A percentile compares a stretch with the other conserved stretches of the same genome.
Evolutionary conservation across 2,888 invertebrate genomes (phyloP).

Genomic region (Agriopis marginaria): DNA sequence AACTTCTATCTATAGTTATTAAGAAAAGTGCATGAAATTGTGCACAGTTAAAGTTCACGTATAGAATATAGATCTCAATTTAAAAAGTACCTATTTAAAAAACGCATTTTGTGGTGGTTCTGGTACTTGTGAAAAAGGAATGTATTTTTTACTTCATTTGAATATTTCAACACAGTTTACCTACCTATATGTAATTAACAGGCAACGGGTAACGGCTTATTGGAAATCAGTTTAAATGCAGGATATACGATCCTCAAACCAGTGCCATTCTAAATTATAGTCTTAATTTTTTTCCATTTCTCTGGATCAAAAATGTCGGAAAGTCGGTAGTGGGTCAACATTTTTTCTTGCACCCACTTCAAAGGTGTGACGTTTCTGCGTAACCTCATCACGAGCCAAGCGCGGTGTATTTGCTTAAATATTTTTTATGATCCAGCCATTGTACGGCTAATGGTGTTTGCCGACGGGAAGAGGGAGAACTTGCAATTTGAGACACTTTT

Average conservation of each 20-base stretch:
- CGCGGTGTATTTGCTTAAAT: conserved; percentile 52
- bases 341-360: conserved; percentile 22
- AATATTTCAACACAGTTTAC: no score
- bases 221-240: background rate
- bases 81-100: no score
- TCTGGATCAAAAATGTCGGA: background rate
- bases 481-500: conserved; percentile 62
- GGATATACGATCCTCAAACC: background rate
- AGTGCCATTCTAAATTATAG: background rate
- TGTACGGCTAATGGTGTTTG: conserved; percentile 62
- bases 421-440: conserved; percentile 53
- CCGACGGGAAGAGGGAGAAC: conserved; percentile 38
- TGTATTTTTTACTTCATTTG: no score
- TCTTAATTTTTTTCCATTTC: background rate
- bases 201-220: no score
- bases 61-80: no score
- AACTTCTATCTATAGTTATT: no score
- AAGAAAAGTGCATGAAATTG: no score
- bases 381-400: conserved; percentile 32
- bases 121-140: no score
- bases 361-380: conserved; percentile 46
- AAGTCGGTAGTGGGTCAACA: conserved; percentile 14
- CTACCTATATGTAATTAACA: no score
- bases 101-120: no score
- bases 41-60: no score